Conservation (phyloP, 2,888 invertebrate genomes). For the Rutpela maculata region DNA sequence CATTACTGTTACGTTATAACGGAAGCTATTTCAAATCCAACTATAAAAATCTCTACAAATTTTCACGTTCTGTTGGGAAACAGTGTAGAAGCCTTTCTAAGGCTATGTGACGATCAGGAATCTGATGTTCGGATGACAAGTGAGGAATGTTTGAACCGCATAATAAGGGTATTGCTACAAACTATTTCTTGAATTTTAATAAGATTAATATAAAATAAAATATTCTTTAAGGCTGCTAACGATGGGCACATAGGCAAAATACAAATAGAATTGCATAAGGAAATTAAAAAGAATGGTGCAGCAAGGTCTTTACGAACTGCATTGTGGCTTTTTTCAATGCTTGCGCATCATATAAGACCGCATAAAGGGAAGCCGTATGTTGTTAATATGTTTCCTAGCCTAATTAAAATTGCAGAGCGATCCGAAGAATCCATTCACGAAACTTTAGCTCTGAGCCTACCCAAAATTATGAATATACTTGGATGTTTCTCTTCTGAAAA, state of each 20-base stretch:
- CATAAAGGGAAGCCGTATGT: conserved; percentile 88
- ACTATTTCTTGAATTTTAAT: not conserved
- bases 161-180: conserved; percentile 77
- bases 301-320: conserved; percentile 85
- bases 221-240: conserved; percentile 76
- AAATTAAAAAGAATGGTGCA: conserved; percentile 86
- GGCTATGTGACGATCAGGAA: conserved; percentile 85
- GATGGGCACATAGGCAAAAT: conserved; percentile 84
- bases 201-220: not conserved
- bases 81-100: conserved; percentile 83
- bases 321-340: conserved; percentile 84
- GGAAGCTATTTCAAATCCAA: conserved; percentile 82
- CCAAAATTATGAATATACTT: conserved; percentile 80
- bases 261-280: conserved; percentile 87
- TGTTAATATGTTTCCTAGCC: conserved; percentile 83
- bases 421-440: conserved; percentile 85
- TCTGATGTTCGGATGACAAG: conserved; percentile 87
- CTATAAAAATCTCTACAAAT: conserved; percentile 78
- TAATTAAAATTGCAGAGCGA: conserved; percentile 83
- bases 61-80: conserved; percentile 81
- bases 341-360: conserved; percentile 85
- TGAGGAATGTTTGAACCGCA: conserved; percentile 87
- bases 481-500: conserved; percentile 83
- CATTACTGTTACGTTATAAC: conserved; percentile 83
- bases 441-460: conserved; percentile 79